Base-by-base conservation (phyloP, 2,113 vertebrate species). In the Thinocorus orbignyianus region DNA sequence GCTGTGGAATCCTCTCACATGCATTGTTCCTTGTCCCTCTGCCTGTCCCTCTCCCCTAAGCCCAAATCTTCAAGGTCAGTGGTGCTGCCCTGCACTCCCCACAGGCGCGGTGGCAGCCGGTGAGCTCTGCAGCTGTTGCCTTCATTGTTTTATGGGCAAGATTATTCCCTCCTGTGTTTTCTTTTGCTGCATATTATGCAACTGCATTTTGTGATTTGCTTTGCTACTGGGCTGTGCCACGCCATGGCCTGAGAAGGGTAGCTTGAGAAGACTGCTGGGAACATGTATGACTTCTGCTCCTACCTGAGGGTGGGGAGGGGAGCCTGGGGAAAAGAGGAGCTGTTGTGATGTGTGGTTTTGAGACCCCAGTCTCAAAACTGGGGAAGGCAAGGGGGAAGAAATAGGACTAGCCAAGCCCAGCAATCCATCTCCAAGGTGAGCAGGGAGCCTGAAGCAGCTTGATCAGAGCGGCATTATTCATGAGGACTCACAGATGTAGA, bases 401-500 rank as follows among this genome's bases (percentile, higher is more conserved):
- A 61, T 7, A 22, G 31, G 22, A 68, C 61, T 64, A 92, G 41
- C 8, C 13, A 69, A 84, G 10, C 33, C 35, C 60, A 42, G 33
- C 52, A 81, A 69, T 30, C 24, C 5, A 4, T 68, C 51, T 65
- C 51, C 3, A 3, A 86, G 70, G 62, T 86, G 28, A 95, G 77
- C 51, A 41, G 49, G 46, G 26, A 95, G 76, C 61, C 71, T 52
- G 48, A 70, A 69, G 69, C 65, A 85, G 62, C 51, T 66, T 72
- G 74, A 84, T 90, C 78, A 92, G 71, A 72, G 60, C 16, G 20
- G 51, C 46, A 61, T 95, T 97, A 82, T 88, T 93, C 80, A 91
- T 92, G 72, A 94, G 58, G 48, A 60, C 46, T 62, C 9, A 11
- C 25, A 80, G 73, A 55, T 68, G 31, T 20, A 79, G 92, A 92